These are phyloP conservation scores for Ceuthmochares aereus DNA, from an alignment of 2,113 vertebrate genomes.

Conservation along the genomic window DNA sequence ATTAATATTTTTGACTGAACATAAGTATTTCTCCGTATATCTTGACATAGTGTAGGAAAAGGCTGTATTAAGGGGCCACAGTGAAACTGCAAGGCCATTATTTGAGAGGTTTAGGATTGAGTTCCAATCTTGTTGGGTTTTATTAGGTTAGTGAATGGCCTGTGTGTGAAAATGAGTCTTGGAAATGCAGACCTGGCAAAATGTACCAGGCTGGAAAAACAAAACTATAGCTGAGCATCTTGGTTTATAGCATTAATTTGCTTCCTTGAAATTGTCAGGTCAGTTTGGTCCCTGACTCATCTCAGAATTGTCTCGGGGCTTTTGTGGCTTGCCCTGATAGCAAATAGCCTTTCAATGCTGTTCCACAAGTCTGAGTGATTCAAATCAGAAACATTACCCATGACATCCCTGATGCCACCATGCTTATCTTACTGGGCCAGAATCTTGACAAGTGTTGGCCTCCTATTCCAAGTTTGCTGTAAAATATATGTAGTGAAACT, in stretches of 20 bases:
- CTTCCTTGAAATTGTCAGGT: neutral
- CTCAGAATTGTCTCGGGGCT: neutral
- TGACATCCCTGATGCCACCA: neutral
- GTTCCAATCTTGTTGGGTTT: rapidly evolving
- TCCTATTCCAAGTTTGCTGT: neutral
- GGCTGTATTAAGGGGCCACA: neutral
- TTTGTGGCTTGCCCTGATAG: neutral
- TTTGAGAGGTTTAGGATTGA: neutral
- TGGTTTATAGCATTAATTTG: neutral
- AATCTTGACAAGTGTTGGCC: neutral
- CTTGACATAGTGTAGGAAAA: neutral
- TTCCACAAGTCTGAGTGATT: neutral
- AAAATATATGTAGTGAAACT: neutral
- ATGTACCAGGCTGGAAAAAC: neutral
- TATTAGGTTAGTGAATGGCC: neutral
- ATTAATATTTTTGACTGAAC: neutral
- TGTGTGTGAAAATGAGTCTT: neutral
- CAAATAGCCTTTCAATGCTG: neutral
- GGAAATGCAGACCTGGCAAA: neutral
- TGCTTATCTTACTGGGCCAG: neutral
- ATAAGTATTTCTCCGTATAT: neutral
- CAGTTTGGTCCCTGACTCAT: neutral
- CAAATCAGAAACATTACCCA: neutral
- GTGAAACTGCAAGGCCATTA: neutral
- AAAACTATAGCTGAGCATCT: neutral